Evolutionary conservation across 2,113 vertebrate genomes (phyloP), one percentile per base, ranked within the genome.

Genomic region (Leucopternis melanops): DNA sequence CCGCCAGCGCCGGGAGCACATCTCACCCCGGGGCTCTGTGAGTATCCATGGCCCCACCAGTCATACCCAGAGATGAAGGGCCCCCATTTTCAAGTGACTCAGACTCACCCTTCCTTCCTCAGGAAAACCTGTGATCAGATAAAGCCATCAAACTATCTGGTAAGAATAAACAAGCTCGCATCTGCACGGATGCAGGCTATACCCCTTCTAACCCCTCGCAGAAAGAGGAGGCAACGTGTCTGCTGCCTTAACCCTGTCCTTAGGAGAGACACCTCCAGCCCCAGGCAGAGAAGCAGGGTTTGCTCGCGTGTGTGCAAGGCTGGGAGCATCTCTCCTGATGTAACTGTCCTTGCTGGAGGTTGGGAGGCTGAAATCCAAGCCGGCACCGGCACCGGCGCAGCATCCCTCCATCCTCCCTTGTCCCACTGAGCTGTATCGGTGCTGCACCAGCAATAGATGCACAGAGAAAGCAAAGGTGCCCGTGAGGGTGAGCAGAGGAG

Each of bases 31-130:
- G 90, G 81, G 72, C 61, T 93, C 87, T 72, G 73, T 54, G 21
- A 6, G 34, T 21, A 66, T 34, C 95, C 93, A 77, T 27, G 26
- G 38, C 70, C 95, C 90, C 72, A 32, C 81, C 42, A 45, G 94
- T 95, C 96, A 74, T 96, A 93, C 96, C 96, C 97, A 96, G 95
- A 96, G 94, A 83, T 85, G 96, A 94, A 92, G 92, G 97, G 93
- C 96, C 96, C 96, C 92, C 94, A 91, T 94, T 83, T 97, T 91
- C 50, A 74, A 91, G 96, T 94, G 95, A 96, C 81, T 95, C 95
- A 96, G 97, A 95, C 97, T 98, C 98, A 96, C 97, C 96, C 97
- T 98, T 98, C 98, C 98, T 98, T 98, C 98, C 98, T 98, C 98
- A 98, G 98, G 98, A 98, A 98, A 97, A 97, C 97, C 97, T 98